Percentiles rank a stretch among this genome's conserved stretches.
These are phyloP conservation scores for Mesochorus sp. DNA, from an alignment of 2,888 invertebrate genomes.

Conservation along the genomic window DNA sequence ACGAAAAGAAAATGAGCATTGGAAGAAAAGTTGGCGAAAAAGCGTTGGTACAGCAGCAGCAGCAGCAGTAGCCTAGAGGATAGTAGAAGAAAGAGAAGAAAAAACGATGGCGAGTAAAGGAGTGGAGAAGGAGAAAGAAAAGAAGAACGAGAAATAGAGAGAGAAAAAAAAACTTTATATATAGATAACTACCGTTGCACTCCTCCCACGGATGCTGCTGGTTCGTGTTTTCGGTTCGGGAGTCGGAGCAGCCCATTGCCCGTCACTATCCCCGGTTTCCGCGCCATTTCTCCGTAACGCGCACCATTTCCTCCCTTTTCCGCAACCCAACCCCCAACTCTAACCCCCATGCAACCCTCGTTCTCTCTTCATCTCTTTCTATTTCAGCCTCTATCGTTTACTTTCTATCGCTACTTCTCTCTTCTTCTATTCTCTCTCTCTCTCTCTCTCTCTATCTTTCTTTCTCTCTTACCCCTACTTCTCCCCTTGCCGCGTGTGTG, in stretches of 20 bases:
- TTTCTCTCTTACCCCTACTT: constrained; percentile 9
- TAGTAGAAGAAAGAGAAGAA: constrained; percentile 9
- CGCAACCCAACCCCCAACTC: constrained; percentile 73
- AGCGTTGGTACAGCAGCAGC: constrained; percentile 31
- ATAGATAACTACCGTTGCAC: constrained; percentile 56
- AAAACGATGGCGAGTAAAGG: constrained; percentile 32
- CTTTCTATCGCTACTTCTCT: constrained; percentile 55
- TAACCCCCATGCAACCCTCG: constrained; percentile 62
- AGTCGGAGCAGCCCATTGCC: constrained; percentile 75
- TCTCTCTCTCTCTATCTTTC: constrained; percentile 24
- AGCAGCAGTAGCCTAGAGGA: constrained; percentile 7
- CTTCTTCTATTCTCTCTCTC: constrained; percentile 39
- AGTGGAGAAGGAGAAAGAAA: constrained; percentile 37
- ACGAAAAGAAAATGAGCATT: constrained; percentile 52
- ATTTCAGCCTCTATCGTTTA: constrained; percentile 59
- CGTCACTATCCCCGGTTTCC: constrained; percentile 82
- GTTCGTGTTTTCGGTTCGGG: constrained; percentile 67
- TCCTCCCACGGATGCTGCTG: constrained; percentile 63
- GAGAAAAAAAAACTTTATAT: constrained; percentile 37
- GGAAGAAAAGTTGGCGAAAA: constrained; percentile 52
- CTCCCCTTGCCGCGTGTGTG: constrained; percentile 46
- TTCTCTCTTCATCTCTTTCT: constrained; percentile 62
- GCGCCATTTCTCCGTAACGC: constrained; percentile 82
- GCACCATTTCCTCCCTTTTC: constrained; percentile 81
- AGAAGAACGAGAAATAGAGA: constrained; percentile 44